Evolutionary conservation across 2,113 vertebrate species (phyloP), one percentile per base, ranked within the genome.

Genomic region (Scomber japonicus): DNA sequence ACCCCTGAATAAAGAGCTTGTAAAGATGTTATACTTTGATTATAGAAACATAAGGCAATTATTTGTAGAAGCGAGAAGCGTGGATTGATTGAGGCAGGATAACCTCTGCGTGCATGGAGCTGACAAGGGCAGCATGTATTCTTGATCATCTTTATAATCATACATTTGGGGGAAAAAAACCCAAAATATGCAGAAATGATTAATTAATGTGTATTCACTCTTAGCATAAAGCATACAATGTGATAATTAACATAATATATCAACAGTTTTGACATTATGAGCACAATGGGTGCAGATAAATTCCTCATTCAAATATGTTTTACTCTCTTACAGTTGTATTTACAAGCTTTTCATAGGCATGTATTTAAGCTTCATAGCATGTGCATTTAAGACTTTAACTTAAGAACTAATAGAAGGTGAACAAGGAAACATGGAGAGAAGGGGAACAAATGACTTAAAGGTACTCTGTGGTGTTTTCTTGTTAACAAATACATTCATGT

Each of bases 1-100:
- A 60, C 67, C 59, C 71, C 54, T 64, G 80, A 80, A 82, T 80
- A 57, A 80, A 74, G 82, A 91, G 81, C 91, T 88, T 82, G 61
- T 85, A 86, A 86, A 88, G 90, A 91, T 81, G 89, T 89, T 95
- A 94, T 85, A 70, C 91, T 94, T 80, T 88, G 56, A 91, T 90
- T 94, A 88, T 51, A 80, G 83, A 92, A 92, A 92, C 90, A 82
- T 90, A 77, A 46, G 81, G 77, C 88, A 82, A 82, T 93, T 88
- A 89, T 92, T 84, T 74, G n/a, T 78, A 84, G 75, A 81, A 67
- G 56, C 49, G 49, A 75, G 78, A 76, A 78, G 81, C 4, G 7
- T 51, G 63, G 62, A 67, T 48, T 81, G 80, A 92, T 81, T 84
- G 80, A 79, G 77, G 54, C 62, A 55, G 17, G 15, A 14, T 84